Conservation (phyloP, 2,113 vertebrate species). For the Himantopus leucocephalus region DNA sequence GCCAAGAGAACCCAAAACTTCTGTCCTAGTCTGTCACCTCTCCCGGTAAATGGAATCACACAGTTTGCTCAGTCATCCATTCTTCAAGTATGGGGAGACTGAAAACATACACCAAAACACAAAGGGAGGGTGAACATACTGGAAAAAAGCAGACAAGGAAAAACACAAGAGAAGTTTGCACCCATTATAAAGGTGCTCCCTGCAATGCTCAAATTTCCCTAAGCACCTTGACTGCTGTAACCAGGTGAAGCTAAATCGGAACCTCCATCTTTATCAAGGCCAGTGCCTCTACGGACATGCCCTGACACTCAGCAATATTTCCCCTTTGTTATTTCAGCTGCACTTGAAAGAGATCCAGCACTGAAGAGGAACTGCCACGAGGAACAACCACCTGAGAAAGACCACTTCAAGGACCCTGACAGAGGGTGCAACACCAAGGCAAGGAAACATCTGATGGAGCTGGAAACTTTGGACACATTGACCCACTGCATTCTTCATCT, state of each 20-base stretch:
- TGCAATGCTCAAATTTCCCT: not conserved
- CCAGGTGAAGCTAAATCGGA: not conserved
- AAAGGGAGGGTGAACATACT: not conserved
- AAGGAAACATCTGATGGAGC: not conserved
- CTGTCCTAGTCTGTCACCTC: not conserved
- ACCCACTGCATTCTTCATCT: not conserved
- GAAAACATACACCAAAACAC: accelerated
- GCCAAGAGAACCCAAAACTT: not conserved
- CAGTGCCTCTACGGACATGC: accelerated
- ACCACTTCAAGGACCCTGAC: not conserved
- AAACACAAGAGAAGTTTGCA: not conserved
- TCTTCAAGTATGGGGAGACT: not conserved
- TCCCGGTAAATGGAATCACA: not conserved
- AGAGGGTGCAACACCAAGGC: not conserved
- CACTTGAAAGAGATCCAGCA: not conserved
- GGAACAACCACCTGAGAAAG: not conserved
- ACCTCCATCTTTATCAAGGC: not conserved
- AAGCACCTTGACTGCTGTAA: not conserved
- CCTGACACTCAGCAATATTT: not conserved
- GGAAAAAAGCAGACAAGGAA: not conserved
- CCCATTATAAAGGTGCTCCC: not conserved
- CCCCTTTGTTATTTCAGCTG: not conserved
- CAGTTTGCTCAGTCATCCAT: not conserved
- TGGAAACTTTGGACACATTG: not conserved
- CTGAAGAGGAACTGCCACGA: not conserved